These are phyloP conservation scores for Ectobius pallidus DNA, from an alignment of 2,888 invertebrate genomes.

Conservation along the genomic window DNA sequence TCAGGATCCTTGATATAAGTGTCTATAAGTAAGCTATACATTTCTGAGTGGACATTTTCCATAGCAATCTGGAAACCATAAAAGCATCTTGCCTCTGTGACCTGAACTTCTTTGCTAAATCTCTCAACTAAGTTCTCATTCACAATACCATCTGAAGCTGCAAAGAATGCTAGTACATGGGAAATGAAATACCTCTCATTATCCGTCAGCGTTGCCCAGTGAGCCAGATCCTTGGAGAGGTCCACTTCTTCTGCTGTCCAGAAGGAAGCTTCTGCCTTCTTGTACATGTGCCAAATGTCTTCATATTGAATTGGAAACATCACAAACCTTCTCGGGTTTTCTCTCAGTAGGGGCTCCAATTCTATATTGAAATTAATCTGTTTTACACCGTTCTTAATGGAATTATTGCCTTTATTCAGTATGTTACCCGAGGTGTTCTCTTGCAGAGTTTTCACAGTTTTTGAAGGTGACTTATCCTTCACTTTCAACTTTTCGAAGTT, in stretches of 20 bases:
- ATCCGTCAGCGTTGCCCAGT: conserved; percentile 87
- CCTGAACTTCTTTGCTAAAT: conserved; percentile 96
- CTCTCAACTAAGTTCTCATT: conserved; percentile 98
- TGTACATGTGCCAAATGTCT: conserved; percentile 98
- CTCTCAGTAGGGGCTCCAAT: conserved; percentile 86
- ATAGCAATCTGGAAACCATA: conserved; percentile 99
- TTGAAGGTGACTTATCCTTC: not conserved
- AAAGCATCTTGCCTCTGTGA: conserved; percentile 96
- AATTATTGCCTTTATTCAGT: no score
- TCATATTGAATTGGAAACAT: conserved; percentile 95
- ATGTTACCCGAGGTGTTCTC: no score
- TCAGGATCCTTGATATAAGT: conserved; percentile 92
- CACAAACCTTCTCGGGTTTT: conserved; percentile 92
- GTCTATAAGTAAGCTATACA: conserved; percentile 98
- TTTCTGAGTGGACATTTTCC: conserved; percentile 99
- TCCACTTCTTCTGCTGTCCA: conserved; percentile 99
- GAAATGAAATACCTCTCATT: conserved; percentile 94
- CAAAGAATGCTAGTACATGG: conserved; percentile 97
- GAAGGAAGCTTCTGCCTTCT: conserved; percentile 98
- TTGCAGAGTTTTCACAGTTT: no score
- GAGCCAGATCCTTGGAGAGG: conserved; percentile 83
- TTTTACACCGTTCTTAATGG: no score
- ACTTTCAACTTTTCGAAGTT: not conserved
- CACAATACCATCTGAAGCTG: conserved; percentile 99
- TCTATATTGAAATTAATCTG: conserved; percentile 74